phyloP scores from a whole-genome alignment of 2,888 invertebrate species.

The Thecocarcelia acutangulata region DNA sequence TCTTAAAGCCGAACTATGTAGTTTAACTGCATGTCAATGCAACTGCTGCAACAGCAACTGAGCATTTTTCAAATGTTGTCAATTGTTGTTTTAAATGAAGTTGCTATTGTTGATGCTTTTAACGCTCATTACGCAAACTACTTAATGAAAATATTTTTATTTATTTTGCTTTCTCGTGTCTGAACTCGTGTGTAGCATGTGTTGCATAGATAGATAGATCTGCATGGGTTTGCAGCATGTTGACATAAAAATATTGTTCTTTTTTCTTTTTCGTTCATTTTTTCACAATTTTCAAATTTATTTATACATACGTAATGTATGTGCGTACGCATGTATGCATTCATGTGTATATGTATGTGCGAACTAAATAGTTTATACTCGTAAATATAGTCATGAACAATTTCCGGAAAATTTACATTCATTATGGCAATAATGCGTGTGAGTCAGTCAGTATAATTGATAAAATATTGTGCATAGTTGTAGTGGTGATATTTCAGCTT shows the following conservation, averaged over 20 bases:
- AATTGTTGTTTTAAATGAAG: conserved; percentile 27
- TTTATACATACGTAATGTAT: conserved; percentile 16
- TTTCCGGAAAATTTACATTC: conserved; percentile 17
- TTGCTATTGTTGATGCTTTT: conserved; percentile 46
- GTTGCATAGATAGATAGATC: neutral
- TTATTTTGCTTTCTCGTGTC: neutral
- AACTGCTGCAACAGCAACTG: conserved; percentile 50
- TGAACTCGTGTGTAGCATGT: too few species aligned
- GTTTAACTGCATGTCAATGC: neutral
- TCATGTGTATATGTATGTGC: conserved; percentile 15
- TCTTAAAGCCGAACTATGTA: neutral
- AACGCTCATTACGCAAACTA: conserved; percentile 73
- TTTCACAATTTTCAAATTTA: conserved; percentile 10
- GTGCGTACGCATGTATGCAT: neutral
- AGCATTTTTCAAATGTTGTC: conserved; percentile 54
- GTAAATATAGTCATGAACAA: conserved; percentile 50
- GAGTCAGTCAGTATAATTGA: too few species aligned
- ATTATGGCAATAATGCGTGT: conserved; percentile 13
- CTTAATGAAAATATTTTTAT: conserved; percentile 29
- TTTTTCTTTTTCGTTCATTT: neutral
- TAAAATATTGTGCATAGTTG: neutral
- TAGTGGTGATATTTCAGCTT: neutral
- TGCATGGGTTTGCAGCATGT: neutral
- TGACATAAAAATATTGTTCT: neutral
- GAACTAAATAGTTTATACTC: conserved; percentile 22